phyloP scores from a whole-genome alignment of 2,888 invertebrate genomes.

The Phyllotreta cruciferae region DNA sequence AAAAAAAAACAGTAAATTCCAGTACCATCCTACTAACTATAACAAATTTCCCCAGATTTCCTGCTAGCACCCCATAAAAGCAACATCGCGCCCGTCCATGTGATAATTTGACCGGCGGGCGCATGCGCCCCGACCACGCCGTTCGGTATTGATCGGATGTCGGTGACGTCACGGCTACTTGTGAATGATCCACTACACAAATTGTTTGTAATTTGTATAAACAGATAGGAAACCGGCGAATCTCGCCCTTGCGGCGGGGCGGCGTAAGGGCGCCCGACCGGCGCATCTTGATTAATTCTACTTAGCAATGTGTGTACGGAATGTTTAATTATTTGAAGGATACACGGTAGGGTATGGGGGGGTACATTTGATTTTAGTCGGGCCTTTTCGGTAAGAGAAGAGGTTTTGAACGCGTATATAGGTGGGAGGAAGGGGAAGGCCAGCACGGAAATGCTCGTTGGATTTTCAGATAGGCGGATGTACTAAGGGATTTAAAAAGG shows the following conservation, averaged over 20 bases:
- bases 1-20: not conserved
- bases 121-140: conserved; percentile 44
- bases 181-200: conserved; percentile 58
- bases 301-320: conserved; percentile 37
- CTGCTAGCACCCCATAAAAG: not conserved
- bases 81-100: conserved; percentile 31
- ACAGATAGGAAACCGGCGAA: conserved; percentile 39
- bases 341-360: conserved; percentile 11
- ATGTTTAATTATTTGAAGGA: conserved; percentile 40
- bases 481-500: no score
- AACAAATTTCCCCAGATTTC: not conserved
- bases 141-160: conserved; percentile 53
- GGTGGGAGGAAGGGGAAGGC: no score
- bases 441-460: no score
- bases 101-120: conserved; percentile 29
- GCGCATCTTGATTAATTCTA: conserved; percentile 34
- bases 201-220: conserved; percentile 53
- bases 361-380: conserved; percentile 20
- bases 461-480: no score
- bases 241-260: conserved; percentile 30
- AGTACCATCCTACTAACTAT: no score
- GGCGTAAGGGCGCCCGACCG: conserved; percentile 18
- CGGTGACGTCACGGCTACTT: conserved; percentile 56
- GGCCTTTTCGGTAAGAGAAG: conserved; percentile 3
- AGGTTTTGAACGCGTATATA: not conserved